Conservation (phyloP, 2,113 vertebrate species). For the Cnemophilus loriae region DNA sequence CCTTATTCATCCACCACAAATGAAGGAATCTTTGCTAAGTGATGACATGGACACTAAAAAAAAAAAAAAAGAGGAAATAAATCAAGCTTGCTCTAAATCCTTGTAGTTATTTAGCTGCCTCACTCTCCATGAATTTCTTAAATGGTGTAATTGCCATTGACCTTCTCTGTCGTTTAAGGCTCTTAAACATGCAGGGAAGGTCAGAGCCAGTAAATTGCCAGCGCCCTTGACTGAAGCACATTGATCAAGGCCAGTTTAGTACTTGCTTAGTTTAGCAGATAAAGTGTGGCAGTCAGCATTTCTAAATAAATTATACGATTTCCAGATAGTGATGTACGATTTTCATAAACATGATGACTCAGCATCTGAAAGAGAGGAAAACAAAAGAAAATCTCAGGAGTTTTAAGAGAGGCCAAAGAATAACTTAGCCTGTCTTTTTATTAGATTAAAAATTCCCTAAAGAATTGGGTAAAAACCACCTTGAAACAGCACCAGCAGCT, state of each 20-base stretch:
- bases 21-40: neutral
- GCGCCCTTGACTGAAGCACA: neutral
- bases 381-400: neutral
- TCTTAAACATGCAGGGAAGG: neutral
- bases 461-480: neutral
- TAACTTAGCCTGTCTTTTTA: neutral
- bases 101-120: neutral
- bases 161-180: neutral
- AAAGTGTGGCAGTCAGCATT: constrained; percentile 25
- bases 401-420: neutral
- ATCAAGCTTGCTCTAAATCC: neutral
- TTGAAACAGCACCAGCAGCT: neutral
- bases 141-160: neutral
- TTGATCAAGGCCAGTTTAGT: neutral
- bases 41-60: neutral
- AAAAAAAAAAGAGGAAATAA: neutral
- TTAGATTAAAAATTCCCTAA: neutral
- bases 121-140: neutral
- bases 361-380: neutral
- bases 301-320: neutral
- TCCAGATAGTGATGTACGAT: neutral
- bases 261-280: constrained; percentile 44
- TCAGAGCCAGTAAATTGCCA: neutral
- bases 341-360: neutral
- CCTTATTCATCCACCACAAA: neutral